A percentile compares a stretch with the other conserved stretches of the same genome.
Conservation (phyloP, 2,888 invertebrate species). For the Diarsia dahlii region DNA sequence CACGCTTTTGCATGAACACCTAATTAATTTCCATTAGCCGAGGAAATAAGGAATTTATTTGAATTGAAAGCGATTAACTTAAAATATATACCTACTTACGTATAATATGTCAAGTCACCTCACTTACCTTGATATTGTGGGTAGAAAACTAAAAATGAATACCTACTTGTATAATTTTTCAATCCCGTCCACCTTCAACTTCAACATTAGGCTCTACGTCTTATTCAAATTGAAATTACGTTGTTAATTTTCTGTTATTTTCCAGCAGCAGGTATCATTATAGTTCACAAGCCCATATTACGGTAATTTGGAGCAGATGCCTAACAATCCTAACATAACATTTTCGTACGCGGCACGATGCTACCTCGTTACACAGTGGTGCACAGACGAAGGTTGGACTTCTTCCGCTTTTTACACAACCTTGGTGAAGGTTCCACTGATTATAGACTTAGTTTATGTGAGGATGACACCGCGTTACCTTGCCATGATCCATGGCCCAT, state of each 20-base stretch:
- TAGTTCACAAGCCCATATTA: background rate
- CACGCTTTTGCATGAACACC: constrained; percentile 23
- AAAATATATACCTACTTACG: background rate
- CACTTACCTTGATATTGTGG: background rate
- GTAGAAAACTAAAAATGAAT: background rate
- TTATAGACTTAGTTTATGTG: constrained; percentile 37
- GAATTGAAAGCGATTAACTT: constrained; percentile 18
- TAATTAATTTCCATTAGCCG: constrained; percentile 22
- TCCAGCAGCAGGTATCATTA: constrained; percentile 3
- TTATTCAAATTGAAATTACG: background rate
- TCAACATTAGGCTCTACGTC: background rate
- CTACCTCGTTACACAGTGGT: constrained; percentile 48
- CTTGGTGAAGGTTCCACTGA: constrained; percentile 50
- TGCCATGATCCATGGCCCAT: constrained; percentile 18
- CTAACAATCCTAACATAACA: constrained; percentile 15
- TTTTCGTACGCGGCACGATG: constrained; percentile 14
- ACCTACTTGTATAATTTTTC: background rate
- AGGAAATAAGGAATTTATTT: constrained; percentile 9
- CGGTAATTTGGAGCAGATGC: constrained; percentile 17
- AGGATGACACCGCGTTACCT: constrained; percentile 31
- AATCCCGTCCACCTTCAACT: background rate
- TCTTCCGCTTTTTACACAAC: constrained; percentile 57
- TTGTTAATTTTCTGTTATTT: background rate
- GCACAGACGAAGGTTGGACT: constrained; percentile 55
- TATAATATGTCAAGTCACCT: background rate